Percentiles rank a stretch among this genome's conserved stretches.
These are phyloP conservation scores for Dryocosmus kuriphilus DNA, from an alignment of 2,888 invertebrate species.

Conservation along the genomic window DNA sequence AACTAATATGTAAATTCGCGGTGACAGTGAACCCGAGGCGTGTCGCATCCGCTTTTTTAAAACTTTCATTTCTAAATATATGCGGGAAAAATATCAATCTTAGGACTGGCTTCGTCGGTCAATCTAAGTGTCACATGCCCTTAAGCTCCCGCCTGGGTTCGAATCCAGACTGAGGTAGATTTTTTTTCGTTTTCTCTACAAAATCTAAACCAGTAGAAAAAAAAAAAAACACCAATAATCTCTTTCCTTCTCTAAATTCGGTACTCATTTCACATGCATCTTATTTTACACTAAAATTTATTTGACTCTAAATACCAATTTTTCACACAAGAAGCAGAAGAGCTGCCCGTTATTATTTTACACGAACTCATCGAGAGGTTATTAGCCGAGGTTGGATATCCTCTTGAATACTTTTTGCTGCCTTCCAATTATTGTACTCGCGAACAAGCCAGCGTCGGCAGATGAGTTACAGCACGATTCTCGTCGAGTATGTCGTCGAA, in stretches of 20 bases:
- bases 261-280: neutral
- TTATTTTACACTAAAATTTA: neutral
- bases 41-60: no score
- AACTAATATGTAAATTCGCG: no score
- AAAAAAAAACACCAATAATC: no score
- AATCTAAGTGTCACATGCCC: no score
- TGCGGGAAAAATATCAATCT: no score
- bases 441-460: constrained; percentile 57
- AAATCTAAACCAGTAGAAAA: no score
- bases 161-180: no score
- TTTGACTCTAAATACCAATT: neutral
- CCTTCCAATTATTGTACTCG: constrained; percentile 58
- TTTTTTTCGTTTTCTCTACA: no score
- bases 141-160: no score
- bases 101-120: no score
- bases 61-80: no score
- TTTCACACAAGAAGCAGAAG: neutral
- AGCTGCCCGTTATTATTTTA: neutral
- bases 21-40: no score
- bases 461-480: constrained; percentile 66
- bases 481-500: constrained; percentile 57
- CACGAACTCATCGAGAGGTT: neutral
- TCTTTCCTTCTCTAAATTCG: neutral
- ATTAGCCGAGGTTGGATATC: constrained; percentile 27
- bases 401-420: constrained; percentile 56